Evolutionary conservation across 1,140 invertebrate genomes (phyloP), one percentile per base, ranked within the genome.

Genomic region (Pseudomyrmex flavicornis): DNA sequence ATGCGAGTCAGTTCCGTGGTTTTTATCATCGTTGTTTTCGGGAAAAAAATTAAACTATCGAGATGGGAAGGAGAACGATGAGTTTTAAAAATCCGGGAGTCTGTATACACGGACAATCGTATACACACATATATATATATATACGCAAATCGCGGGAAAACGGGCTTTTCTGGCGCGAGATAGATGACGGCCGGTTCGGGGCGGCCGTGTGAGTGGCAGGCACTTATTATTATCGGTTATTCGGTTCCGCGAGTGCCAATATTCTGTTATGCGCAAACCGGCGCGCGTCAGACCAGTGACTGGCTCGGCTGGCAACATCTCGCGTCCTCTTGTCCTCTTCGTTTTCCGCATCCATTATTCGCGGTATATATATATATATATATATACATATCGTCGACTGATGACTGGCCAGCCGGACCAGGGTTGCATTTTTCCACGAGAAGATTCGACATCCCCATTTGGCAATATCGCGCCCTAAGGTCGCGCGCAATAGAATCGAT

Each of bases 191-290:
- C 20, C 44, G 62, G 13, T 20, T 44, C 35, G 35, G 48, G 44
- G n/a, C 72, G 15, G n/a, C n/a, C 58, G 52, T 87, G 88, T 85
- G 88, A 91, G 86, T 90, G 90, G 89, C 90, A 91, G 85, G 85
- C 85, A 89, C 90, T 91, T 91, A 91, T 91, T 91, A 91, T 91
- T 89, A 89, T 91, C 90, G 89, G 86, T 90, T 91, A 91, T 91
- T 87, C 90, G 85, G 86, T 79, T 82, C 79, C 86, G 83, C 84
- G 89, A 88, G 86, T 91, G 91, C 89, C 91, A 88, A 91, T 90
- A 91, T 88, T 74, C 86, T 77, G 76, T 89, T 87, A 88, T 88
- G 54, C 46, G 61, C 77, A 83, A 66, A 17, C 80, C 58, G 56
- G 46, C 68, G 54, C 68, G 54, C 50, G 54, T 62, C 65, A 35